Percentiles rank a stretch among this genome's conserved stretches.
Conservation (phyloP, 2,888 invertebrate genomes). For the Bombylius discolor region DNA sequence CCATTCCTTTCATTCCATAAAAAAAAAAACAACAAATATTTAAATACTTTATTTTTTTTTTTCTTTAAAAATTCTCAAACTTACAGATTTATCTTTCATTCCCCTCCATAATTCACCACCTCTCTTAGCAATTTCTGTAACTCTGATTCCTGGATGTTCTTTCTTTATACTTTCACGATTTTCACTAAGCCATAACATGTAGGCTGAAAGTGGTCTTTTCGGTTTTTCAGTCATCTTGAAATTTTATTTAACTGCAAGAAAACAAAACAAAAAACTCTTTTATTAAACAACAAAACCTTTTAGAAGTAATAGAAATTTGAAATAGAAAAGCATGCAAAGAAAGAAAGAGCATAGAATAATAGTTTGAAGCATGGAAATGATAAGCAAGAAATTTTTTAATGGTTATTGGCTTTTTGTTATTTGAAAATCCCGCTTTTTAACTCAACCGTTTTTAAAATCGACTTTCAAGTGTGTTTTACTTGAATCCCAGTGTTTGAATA, state of each 20-base stretch:
- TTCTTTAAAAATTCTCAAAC: conserved; percentile 19
- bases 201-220: conserved; percentile 85
- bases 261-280: neutral
- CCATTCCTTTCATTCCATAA: conserved; percentile 54
- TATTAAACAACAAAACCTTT: neutral
- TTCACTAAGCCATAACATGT: conserved; percentile 91
- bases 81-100: conserved; percentile 72
- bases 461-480: too few relatives aligned
- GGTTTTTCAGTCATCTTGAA: conserved; percentile 74
- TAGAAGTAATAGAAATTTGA: neutral
- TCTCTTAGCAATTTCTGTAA: conserved; percentile 88
- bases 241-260: too few relatives aligned
- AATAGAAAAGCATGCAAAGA: too few relatives aligned
- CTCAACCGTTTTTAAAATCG: too few relatives aligned
- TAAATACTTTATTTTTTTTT: neutral
- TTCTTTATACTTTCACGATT: conserved; percentile 76
- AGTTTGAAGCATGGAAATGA: too few relatives aligned
- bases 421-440: too few relatives aligned
- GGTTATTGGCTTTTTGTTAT: too few relatives aligned
- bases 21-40: neutral
- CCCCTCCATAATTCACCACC: conserved; percentile 93
- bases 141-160: conserved; percentile 78
- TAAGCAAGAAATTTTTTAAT: too few relatives aligned
- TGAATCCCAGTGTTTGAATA: too few relatives aligned
- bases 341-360: too few relatives aligned